A percentile compares a stretch with the other conserved stretches of the same genome.
phyloP scores from a whole-genome alignment of 2,888 invertebrate genomes.

The Epinotia ramella region DNA sequence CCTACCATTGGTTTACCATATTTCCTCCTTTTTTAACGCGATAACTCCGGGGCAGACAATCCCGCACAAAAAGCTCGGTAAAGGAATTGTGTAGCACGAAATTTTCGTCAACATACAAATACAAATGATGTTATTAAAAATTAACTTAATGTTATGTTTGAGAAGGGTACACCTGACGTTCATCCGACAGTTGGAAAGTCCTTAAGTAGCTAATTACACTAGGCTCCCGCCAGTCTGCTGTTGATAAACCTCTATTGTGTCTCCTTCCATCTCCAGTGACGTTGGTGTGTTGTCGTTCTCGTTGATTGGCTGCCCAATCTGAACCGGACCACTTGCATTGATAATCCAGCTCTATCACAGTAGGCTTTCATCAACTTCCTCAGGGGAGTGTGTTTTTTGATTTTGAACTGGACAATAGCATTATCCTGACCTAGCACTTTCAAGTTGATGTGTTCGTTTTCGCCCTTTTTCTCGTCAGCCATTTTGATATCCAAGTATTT shows the following conservation, averaged over 20 bases:
- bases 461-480: slow-evolving; percentile 89
- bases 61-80: slow-evolving; percentile 50
- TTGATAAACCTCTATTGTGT: slow-evolving; percentile 98
- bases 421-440: slow-evolving; percentile 98
- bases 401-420: slow-evolving; percentile 98
- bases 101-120: slow-evolving; percentile 63
- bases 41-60: slow-evolving; percentile 65
- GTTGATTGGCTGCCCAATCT: slow-evolving; percentile 97
- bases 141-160: slow-evolving; percentile 81
- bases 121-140: slow-evolving; percentile 70
- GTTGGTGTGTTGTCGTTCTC: slow-evolving; percentile 96
- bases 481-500: slow-evolving; percentile 74
- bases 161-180: slow-evolving; percentile 75
- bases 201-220: slow-evolving; percentile 76
- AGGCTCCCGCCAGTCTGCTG: slow-evolving; percentile 94
- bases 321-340: slow-evolving; percentile 96
- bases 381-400: slow-evolving; percentile 97
- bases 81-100: slow-evolving; percentile 61
- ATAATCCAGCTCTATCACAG: slow-evolving; percentile 96
- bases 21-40: slow-evolving; percentile 62
- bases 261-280: slow-evolving; percentile 97
- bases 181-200: slow-evolving; percentile 74
- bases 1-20: slow-evolving; percentile 77
- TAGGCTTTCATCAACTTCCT: slow-evolving; percentile 98
- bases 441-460: slow-evolving; percentile 96